These are phyloP conservation scores for Allophyes oxyacanthae DNA, from an alignment of 2,888 invertebrate genomes.

Conservation along the genomic window DNA sequence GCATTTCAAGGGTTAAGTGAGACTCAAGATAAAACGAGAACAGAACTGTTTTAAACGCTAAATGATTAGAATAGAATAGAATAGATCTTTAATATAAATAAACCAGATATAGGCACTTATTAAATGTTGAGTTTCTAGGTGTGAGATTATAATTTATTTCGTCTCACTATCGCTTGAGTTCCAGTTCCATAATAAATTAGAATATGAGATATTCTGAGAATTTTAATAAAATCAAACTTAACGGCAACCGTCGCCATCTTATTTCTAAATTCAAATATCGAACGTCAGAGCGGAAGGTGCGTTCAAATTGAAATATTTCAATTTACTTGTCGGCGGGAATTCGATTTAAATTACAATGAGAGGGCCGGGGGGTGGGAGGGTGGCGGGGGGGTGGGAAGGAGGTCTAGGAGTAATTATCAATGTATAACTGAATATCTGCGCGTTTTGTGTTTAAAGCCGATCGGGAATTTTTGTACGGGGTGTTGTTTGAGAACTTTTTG, in stretches of 20 bases:
- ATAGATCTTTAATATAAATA: no score
- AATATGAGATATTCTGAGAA: neutral
- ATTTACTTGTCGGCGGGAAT: slow-evolving; percentile 87
- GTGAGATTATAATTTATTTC: no score
- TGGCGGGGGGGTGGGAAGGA: slow-evolving; percentile 33
- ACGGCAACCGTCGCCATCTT: slow-evolving; percentile 68
- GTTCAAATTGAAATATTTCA: slow-evolving; percentile 87
- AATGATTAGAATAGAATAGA: no score
- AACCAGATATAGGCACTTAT: no score
- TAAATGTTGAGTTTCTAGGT: no score
- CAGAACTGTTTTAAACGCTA: no score
- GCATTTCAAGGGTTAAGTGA: no score
- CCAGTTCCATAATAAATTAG: no score
- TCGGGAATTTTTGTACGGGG: slow-evolving; percentile 51
- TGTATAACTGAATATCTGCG: slow-evolving; percentile 82
- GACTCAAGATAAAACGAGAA: no score
- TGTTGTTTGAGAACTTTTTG: slow-evolving; percentile 15
- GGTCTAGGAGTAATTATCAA: slow-evolving; percentile 75
- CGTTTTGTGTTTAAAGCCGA: slow-evolving; percentile 64
- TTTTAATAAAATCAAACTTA: slow-evolving; percentile 20
- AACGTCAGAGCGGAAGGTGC: slow-evolving; percentile 75
- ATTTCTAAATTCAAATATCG: slow-evolving; percentile 77
- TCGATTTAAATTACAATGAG: slow-evolving; percentile 88
- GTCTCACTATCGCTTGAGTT: no score
- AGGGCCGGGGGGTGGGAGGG: slow-evolving; percentile 53